phyloP scores from a whole-genome alignment of 2,113 vertebrate species.

The Dromas ardeola region DNA sequence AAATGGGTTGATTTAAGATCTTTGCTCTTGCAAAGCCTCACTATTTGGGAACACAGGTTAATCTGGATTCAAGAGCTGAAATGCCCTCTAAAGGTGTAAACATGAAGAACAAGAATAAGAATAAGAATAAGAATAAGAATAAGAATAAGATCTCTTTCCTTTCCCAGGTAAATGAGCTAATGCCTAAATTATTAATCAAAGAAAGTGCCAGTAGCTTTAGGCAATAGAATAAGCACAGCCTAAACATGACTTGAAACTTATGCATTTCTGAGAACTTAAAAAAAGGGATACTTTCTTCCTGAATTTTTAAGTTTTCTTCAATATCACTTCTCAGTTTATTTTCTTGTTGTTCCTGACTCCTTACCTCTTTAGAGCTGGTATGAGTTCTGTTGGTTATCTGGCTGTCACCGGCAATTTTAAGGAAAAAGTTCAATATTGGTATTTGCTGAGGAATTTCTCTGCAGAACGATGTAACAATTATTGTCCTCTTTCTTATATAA shows the following conservation, averaged over 20 bases:
- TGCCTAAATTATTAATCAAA: not conserved
- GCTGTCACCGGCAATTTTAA: not conserved
- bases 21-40: not conserved
- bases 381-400: not conserved
- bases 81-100: not conserved
- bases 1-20: not conserved
- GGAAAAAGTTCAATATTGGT: not conserved
- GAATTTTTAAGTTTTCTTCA: not conserved
- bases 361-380: not conserved
- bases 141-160: not conserved
- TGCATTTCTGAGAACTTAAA: not conserved
- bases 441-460: not conserved
- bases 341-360: not conserved
- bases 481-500: not conserved
- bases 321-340: not conserved
- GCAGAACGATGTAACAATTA: not conserved
- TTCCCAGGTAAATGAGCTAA: not conserved
- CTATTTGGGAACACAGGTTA: not conserved
- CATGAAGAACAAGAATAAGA: not conserved
- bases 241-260: not conserved
- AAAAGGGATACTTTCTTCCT: not conserved
- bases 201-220: not conserved
- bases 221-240: not conserved
- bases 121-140: not conserved
- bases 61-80: not conserved